phyloP scores from a whole-genome alignment of 2,113 vertebrate genomes.

The Rhabdornis inornatus region DNA sequence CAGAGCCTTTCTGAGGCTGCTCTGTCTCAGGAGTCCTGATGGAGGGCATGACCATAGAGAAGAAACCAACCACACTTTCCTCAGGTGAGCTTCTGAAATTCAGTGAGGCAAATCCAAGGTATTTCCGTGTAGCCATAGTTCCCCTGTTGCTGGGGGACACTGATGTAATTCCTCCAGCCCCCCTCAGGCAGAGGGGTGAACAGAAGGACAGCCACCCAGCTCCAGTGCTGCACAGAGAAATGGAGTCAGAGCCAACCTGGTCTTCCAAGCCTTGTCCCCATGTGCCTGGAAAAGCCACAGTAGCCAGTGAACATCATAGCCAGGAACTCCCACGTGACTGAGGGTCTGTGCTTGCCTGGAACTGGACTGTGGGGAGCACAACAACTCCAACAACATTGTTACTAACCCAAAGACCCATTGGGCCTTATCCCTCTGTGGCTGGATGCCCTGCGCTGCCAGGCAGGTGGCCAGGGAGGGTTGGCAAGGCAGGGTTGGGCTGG shows the following conservation, averaged over 20 bases:
- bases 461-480: neutral
- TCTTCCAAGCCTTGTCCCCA: neutral
- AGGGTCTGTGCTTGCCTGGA: neutral
- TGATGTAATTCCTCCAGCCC: neutral
- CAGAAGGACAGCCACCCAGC: neutral
- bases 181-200: neutral
- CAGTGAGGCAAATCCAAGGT: neutral
- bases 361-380: neutral
- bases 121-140: fast-evolving
- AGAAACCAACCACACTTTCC: neutral
- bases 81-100: neutral
- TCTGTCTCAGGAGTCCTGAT: neutral
- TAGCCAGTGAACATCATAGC: neutral
- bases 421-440: neutral
- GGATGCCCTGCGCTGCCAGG: neutral
- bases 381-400: neutral
- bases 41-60: neutral
- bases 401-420: fast-evolving
- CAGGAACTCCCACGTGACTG: neutral
- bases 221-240: neutral
- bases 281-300: neutral
- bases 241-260: neutral
- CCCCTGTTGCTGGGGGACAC: neutral
- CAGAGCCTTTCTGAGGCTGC: neutral
- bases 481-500: fast-evolving